Percentiles rank a stretch among this genome's conserved stretches.
Evolutionary conservation across 2,113 vertebrate genomes (phyloP).

Genomic region (Podilymbus podiceps): DNA sequence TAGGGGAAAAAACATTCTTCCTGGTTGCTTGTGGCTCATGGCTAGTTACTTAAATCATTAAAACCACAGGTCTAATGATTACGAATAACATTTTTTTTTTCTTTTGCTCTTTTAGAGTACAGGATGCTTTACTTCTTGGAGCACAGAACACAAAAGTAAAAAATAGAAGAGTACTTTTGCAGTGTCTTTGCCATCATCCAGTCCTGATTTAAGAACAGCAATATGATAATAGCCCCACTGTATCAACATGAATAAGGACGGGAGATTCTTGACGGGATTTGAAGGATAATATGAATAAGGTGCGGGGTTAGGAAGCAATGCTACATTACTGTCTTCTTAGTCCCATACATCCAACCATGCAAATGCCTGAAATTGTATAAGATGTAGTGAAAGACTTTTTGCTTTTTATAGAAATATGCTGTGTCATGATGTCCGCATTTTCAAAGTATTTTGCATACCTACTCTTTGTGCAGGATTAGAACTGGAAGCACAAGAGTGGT

Average conservation of each 20-base stretch:
- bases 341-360: background rate
- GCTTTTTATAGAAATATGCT: background rate
- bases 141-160: background rate
- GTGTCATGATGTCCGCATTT: background rate
- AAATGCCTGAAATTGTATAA: background rate
- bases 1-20: background rate
- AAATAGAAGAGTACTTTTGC: background rate
- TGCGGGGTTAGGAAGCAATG: background rate
- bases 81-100: background rate
- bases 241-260: background rate
- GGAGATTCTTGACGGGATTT: background rate
- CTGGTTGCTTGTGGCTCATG: background rate
- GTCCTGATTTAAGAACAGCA: background rate
- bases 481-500: background rate
- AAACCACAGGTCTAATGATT: background rate
- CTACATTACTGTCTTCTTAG: background rate
- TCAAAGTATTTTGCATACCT: background rate
- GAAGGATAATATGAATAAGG: background rate
- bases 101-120: background rate
- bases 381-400: background rate
- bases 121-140: background rate
- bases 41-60: background rate
- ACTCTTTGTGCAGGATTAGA: background rate
- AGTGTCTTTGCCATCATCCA: background rate
- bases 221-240: background rate